Evolutionary conservation across 2,797 vertebrate genomes (phyloP), one percentile per base, ranked within the genome.

Genomic region (Tamandua tetradactyla): DNA sequence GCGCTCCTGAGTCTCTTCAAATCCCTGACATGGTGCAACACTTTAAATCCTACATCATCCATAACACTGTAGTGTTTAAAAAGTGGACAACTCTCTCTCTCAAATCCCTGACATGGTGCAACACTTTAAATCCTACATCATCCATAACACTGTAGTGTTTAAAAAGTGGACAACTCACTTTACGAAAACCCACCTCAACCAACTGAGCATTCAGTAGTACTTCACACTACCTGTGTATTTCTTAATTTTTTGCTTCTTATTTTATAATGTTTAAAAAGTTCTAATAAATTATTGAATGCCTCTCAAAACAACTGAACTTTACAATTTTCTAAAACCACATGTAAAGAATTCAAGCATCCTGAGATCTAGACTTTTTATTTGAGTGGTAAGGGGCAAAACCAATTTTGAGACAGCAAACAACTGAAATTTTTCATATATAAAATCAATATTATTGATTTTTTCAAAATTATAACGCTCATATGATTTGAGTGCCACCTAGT

Each of bases 401-500:
- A 76, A 37, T 37, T 96, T 95, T 89, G 74, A 96, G 78, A 57
- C 95, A 97, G 40, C 81, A 95, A 87, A 5, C 85, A 79, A 78
- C 47, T 95, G 49, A 72, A 61, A 13, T 91, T 95, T 93, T 96
- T 93, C 92, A 92, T 76, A 79, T 3, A 42, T 57, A 81, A 89
- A 80, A 76, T 82, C 87, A 14, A 76, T 87, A 74, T 2, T 59
- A 88, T 25, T 81, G 49, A 52, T 8, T 83, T 94, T 64, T 69
- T 61, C 11, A 44, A 87, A 75, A 35, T 69, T 52, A 69, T n/a
- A 44, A 44, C 95, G 96, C 52, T 44, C 93, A 23, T n/a, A 71
- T 94, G 97, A 78, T 91, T 96, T 84, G 94, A 95, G 40, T 88
- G 97, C 95, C 98, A 98, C 95, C 98, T 98, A 98, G 97, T 97